Evolutionary conservation across 2,113 vertebrate genomes (phyloP).

Genomic region (Panthera tigris): DNA sequence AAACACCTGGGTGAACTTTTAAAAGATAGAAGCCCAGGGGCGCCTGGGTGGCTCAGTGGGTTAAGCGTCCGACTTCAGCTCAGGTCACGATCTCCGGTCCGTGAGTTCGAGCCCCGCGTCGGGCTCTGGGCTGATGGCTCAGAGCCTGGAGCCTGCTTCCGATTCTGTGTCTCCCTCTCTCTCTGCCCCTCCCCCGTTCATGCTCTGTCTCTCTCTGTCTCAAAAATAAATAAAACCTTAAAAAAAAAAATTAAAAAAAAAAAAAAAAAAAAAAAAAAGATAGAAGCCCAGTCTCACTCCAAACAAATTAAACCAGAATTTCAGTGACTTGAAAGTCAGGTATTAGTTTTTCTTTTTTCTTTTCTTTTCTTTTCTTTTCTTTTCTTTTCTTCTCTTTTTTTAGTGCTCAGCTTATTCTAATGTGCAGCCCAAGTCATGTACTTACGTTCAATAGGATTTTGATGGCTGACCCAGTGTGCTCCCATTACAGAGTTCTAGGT

Average conservation of each 20-base stretch:
- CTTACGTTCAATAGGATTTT: background rate
- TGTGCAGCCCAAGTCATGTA: background rate
- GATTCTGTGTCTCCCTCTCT: too few species aligned
- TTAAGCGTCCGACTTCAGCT: background rate
- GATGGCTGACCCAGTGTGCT: background rate
- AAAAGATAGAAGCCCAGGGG: background rate
- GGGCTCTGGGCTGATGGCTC: too few species aligned
- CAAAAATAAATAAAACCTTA: too few species aligned
- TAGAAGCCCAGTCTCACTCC: too few species aligned
- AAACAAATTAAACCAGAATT: too few species aligned
- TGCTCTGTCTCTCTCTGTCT: too few species aligned
- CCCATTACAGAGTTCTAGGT: background rate
- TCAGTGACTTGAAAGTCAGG: background rate
- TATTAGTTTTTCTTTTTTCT: background rate
- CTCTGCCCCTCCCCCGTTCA: too few species aligned
- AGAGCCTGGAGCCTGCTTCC: too few species aligned
- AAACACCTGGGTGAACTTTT: background rate
- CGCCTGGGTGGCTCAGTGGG: too few species aligned
- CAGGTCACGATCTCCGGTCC: too few species aligned
- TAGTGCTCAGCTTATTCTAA: background rate
- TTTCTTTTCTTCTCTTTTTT: background rate
- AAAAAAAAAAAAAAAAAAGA: background rate
- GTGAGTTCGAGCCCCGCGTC: too few species aligned
- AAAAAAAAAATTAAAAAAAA: too few species aligned
- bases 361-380: background rate